Base-by-base conservation (phyloP, 1,140 invertebrate genomes). In the Ylistrum balloti region DNA sequence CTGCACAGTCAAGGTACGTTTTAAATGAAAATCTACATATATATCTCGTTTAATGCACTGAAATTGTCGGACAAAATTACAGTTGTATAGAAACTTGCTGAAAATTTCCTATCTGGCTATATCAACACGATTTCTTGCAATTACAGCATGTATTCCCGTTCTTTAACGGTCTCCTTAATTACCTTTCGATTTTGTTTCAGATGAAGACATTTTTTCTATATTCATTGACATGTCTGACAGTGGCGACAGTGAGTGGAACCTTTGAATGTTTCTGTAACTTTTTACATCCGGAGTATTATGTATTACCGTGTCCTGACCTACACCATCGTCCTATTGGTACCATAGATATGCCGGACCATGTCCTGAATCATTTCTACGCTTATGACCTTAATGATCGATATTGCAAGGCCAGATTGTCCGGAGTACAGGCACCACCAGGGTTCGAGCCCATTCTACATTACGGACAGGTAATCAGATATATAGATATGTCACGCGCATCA, bases 211-310 rank as follows among this genome's bases (percentile, higher is more conserved):
- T 1, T 48, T 20, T 48, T 13, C 11, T 10, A 48, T 13, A 22
- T 22, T 17, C 22, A 22, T 22, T 48, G 45, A 10, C 22, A 17
- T 74, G 56, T 74, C 56, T 74, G 11, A 74, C 56, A 28, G 56
- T 74, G 1, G 3, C 56, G 28, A 28, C 56, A 74, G n/a, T n/a
- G 2, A n/a, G 22, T 74, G 56, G 22, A 5, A 74, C 56, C 1
- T 74, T 74, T 74, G 56, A 74, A 74, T 74, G 56, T 74, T 74
- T 74, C 56, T 74, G 56, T 74, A 74, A 74, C 13, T 74, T 74
- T 28, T 28, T 74, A 74, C 56, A 74, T n/a, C 56, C 56, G n/a
- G 56, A 74, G 28, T 74, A 74, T n/a, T 74, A 28, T n/a, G 56
- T 74, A 9, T 11, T 74, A n/a, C 56, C 56, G 56, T 74, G 56